Conservation (phyloP, 2,888 invertebrate genomes). For the Ligdia adustata region DNA sequence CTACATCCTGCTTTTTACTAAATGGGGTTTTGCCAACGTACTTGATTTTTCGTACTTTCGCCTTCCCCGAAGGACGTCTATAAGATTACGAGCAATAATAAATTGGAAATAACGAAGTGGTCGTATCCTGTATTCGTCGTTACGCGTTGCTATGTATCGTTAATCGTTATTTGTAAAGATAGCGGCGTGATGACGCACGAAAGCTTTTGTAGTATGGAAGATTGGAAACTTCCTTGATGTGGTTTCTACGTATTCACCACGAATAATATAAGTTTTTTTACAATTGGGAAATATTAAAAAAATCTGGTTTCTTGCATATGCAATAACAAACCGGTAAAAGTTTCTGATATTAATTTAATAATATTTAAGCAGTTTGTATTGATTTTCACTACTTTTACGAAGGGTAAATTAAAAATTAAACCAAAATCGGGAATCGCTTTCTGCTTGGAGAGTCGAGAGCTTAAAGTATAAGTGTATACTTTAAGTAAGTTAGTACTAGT, state of each 20-base stretch:
- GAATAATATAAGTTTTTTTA: not conserved
- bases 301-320: not conserved
- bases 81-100: slow-evolving; percentile 19
- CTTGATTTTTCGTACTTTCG: slow-evolving; percentile 34
- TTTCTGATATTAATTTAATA: too few species aligned
- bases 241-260: not conserved
- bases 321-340: not conserved
- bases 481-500: too few species aligned
- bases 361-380: too few species aligned
- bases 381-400: too few species aligned
- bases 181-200: slow-evolving; percentile 13
- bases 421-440: too few species aligned
- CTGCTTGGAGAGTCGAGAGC: too few species aligned
- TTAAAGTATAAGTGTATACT: too few species aligned
- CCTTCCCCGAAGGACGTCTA: slow-evolving; percentile 32
- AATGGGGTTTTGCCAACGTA: slow-evolving; percentile 30
- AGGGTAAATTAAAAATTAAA: too few species aligned
- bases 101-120: slow-evolving; percentile 30
- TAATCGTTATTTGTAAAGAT: slow-evolving; percentile 22
- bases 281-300: not conserved
- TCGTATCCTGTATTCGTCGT: slow-evolving; percentile 39
- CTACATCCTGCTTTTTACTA: slow-evolving; percentile 26
- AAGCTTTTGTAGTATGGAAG: not conserved
- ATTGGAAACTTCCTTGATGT: slow-evolving; percentile 6
- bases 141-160: slow-evolving; percentile 26